Conservation (phyloP, 2,113 vertebrate genomes). For the Orcinus orca region DNA sequence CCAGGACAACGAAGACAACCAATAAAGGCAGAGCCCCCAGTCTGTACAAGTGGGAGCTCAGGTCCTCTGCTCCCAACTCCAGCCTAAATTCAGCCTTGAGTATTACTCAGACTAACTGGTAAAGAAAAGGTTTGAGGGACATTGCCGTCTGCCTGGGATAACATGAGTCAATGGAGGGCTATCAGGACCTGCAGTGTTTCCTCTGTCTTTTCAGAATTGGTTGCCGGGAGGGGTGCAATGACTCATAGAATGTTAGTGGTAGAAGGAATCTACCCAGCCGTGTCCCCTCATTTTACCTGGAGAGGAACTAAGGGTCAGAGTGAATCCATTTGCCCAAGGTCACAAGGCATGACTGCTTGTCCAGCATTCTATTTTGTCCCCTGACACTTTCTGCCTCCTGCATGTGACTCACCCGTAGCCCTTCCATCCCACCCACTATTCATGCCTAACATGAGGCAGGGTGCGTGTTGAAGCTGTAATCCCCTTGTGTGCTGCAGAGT, state of each 20-base stretch:
- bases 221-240: not conserved
- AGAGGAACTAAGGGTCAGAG: not conserved
- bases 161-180: not conserved
- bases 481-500: not conserved
- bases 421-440: not conserved
- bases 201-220: not conserved
- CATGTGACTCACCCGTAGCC: not conserved
- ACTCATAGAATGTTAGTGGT: not conserved
- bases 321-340: not conserved
- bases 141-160: not conserved
- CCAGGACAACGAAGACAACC: not conserved
- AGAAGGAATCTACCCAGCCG: not conserved
- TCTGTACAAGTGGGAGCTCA: not conserved
- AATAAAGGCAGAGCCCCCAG: not conserved
- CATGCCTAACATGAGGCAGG: fast-evolving
- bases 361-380: not conserved
- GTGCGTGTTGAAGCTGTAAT: not conserved
- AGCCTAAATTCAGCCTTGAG: not conserved
- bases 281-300: not conserved
- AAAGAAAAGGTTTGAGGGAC: not conserved
- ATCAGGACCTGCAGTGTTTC: not conserved
- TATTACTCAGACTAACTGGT: not conserved
- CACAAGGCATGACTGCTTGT: not conserved
- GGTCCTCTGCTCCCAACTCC: not conserved
- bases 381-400: not conserved